Base-by-base conservation (phyloP, 1,140 invertebrate genomes). In the Leptonema lineaticorne region DNA sequence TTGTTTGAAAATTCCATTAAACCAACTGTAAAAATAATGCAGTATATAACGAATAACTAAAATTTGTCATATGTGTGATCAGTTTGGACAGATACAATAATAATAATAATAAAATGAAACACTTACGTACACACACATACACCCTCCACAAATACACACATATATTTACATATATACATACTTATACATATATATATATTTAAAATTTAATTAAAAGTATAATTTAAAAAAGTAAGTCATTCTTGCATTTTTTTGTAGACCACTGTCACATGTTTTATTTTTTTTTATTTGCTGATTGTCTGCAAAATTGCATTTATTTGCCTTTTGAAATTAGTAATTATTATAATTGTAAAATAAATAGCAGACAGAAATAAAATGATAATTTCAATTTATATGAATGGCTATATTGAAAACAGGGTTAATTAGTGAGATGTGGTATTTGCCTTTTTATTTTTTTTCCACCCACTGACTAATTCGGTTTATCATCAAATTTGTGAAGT, bases 1-100 rank as follows among this genome's bases (percentile, higher is more conserved):
- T 62, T 63, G 37, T 69, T 72, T 69, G 53, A 68, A 68, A 68
- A 71, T 68, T 69, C 60, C 48, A 59, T 59, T 67, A 64, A 64
- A 64, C 27, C 50, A 68, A 26, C 56, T 67, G 33, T 56, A 67
- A 41, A 67, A 66, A 28, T 50, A 30, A 66, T 57, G 50, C 50
- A 53, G 50, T 53, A 53, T 14, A 56, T 66, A n/a, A n/a, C n/a
- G 46, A 57, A 66, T 18, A 7, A 56, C 50, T 57, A 56, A 57
- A 27, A 16, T 64, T 11, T 24, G 50, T 24, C 30, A 58, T 48
- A 63, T 60, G 63, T 69, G 71, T 57, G 41, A 72, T 45, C 22
- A 30, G 22, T 63, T 26, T 45, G 46, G 67, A 68, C 70, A 72
- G 63, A 69, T 63, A 37, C 41, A 41, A 16, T 26, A 57, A 30